Percentiles rank a stretch among this genome's conserved stretches.
Evolutionary conservation across 2,888 invertebrate genomes (phyloP).

Genomic region (Eulithis testata): DNA sequence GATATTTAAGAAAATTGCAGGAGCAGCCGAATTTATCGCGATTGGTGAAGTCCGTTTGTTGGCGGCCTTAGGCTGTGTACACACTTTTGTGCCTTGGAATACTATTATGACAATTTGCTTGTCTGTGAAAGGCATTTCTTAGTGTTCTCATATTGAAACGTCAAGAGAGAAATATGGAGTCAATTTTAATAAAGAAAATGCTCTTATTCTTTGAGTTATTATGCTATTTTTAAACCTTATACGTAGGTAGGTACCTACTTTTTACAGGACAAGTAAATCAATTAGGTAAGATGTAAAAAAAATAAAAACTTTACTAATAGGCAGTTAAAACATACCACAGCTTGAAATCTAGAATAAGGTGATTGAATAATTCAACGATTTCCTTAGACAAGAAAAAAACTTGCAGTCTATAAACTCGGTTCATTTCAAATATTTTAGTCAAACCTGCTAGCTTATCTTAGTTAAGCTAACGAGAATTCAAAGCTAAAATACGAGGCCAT

Average conservation of each 20-base stretch:
- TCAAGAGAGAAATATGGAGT: conserved; percentile 7
- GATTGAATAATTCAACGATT: background rate
- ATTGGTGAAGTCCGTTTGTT: conserved; percentile 19
- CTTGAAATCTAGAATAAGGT: no score
- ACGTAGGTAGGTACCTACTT: no score
- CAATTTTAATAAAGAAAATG: no score
- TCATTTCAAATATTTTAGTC: conserved; percentile 15
- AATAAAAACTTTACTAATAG: no score
- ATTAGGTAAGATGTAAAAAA: no score
- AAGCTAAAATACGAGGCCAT: conserved; percentile 25
- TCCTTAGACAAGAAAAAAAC: background rate
- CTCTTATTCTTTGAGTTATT: no score
- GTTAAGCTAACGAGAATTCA: conserved; percentile 27
- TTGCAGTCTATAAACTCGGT: background rate
- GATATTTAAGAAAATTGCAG: background rate
- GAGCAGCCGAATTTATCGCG: no score
- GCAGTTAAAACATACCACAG: no score
- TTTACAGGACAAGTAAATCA: no score
- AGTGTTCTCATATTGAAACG: conserved; percentile 16
- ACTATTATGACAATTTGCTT: conserved; percentile 22
- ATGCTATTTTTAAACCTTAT: no score
- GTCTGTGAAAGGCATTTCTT: conserved; percentile 7
- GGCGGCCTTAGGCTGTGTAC: conserved; percentile 35
- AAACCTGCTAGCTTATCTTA: conserved; percentile 29
- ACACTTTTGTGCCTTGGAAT: conserved; percentile 30